Conservation (phyloP, 2,797 vertebrate species). For the Fringilla coelebs region DNA sequence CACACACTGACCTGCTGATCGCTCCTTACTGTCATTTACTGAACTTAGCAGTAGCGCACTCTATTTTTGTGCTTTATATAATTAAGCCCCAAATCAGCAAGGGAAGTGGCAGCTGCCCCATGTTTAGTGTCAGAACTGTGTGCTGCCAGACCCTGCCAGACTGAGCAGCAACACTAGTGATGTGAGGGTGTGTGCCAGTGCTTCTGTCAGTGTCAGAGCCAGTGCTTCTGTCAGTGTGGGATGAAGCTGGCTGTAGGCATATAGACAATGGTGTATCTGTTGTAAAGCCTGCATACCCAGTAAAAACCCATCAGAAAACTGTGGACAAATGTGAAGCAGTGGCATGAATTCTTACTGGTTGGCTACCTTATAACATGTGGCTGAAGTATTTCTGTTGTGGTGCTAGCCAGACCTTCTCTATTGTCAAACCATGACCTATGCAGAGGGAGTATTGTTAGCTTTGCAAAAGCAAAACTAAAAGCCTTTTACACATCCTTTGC, state of each 20-base stretch:
- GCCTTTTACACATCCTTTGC: slow-evolving; percentile 10
- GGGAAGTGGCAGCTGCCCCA: background rate
- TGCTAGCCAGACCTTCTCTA: background rate
- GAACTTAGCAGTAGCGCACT: background rate
- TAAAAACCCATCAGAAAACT: background rate
- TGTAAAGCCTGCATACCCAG: background rate
- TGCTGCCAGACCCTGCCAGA: background rate
- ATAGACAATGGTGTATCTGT: rapidly evolving
- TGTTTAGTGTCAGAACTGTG: background rate
- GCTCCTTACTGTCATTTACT: background rate
- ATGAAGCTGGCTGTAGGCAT: background rate
- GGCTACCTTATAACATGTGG: background rate
- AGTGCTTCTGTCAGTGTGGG: rapidly evolving
- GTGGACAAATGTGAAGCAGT: background rate
- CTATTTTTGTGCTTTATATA: background rate
- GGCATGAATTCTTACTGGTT: rapidly evolving
- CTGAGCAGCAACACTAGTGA: background rate
- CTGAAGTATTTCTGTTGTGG: background rate
- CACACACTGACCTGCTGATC: background rate
- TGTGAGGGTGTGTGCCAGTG: rapidly evolving
- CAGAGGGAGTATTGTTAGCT: background rate
- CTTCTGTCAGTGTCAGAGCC: background rate
- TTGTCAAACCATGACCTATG: background rate
- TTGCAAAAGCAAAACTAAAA: slow-evolving; percentile 4
- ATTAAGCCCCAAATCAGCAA: background rate